Conservation (phyloP, 2,113 vertebrate species). For the Pelecanus crispus region DNA sequence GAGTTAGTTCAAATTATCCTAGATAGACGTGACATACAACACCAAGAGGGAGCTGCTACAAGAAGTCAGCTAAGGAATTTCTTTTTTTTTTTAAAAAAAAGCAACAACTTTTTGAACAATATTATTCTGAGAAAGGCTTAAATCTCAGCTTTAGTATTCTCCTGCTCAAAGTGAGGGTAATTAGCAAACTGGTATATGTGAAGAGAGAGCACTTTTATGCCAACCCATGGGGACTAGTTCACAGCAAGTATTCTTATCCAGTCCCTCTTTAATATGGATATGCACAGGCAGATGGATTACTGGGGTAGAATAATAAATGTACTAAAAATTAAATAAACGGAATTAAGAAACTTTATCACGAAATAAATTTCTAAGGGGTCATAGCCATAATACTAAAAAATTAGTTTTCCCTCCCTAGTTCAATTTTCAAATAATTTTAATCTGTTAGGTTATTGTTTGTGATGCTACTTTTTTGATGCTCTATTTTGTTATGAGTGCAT, state of each 20-base stretch:
- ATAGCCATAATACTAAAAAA: not conserved
- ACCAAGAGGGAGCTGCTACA: not conserved
- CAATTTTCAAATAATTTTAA: not conserved
- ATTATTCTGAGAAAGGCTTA: not conserved
- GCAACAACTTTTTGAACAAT: not conserved
- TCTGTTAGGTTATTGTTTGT: not conserved
- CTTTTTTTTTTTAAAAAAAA: not conserved
- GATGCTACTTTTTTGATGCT: not conserved
- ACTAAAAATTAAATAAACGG: not conserved
- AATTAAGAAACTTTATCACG: not conserved
- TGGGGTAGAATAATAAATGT: not conserved
- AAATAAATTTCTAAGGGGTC: not conserved
- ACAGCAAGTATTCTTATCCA: not conserved
- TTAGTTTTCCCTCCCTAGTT: not conserved
- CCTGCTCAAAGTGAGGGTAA: not conserved
- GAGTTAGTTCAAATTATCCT: not conserved
- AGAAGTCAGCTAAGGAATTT: not conserved
- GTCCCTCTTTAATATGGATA: constrained; percentile 1
- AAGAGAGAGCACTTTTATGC: not conserved
- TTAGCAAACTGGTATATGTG: not conserved
- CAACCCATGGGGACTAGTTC: not conserved
- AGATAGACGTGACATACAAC: not conserved
- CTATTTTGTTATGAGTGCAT: not conserved
- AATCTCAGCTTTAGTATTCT: not conserved
- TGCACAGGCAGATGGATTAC: not conserved